These are phyloP conservation scores for Drosophila ercepeae DNA, from an alignment of 1,140 invertebrate genomes.

Conservation along the genomic window DNA sequence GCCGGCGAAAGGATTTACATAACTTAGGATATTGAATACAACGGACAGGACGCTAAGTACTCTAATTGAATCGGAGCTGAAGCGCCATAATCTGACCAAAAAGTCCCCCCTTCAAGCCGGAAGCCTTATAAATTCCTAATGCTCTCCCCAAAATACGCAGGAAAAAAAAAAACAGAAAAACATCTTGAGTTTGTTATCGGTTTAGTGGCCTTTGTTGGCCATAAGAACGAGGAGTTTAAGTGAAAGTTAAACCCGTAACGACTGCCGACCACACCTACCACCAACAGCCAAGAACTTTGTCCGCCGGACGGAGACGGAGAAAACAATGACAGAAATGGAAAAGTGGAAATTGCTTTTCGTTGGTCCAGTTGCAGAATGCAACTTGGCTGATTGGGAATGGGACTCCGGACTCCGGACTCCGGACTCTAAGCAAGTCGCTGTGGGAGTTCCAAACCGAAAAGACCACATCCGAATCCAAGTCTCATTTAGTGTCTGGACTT, in stretches of 20 bases:
- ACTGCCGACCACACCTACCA: conserved; percentile 36
- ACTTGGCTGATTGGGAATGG: conserved; percentile 20
- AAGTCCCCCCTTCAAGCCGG: conserved; percentile 25
- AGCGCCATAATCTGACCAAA: conserved; percentile 58
- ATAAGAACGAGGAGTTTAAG: conserved; percentile 39
- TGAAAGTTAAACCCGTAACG: conserved; percentile 33
- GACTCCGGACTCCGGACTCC: not conserved
- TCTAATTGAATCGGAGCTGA: conserved; percentile 41
- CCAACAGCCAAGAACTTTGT: conserved; percentile 5
- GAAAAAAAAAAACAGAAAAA: conserved; percentile 2
- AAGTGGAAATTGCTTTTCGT: conserved; percentile 42
- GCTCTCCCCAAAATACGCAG: conserved; percentile 1
- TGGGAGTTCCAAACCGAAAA: not conserved
- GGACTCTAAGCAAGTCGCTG: not conserved
- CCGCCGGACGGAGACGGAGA: conserved; percentile 15
- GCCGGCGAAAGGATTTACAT: conserved; percentile 58
- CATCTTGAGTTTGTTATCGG: conserved; percentile 43
- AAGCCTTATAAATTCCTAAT: conserved; percentile 43
- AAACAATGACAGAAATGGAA: conserved; percentile 37
- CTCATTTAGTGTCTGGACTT: conserved; percentile 49
- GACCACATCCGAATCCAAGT: conserved; percentile 15
- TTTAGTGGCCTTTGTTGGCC: conserved; percentile 39
- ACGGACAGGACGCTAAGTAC: conserved; percentile 37
- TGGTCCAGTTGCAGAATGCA: conserved; percentile 21
- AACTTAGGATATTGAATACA: conserved; percentile 28